phyloP scores from a whole-genome alignment of 1,140 invertebrate genomes.

The Diachasma alloeum region DNA sequence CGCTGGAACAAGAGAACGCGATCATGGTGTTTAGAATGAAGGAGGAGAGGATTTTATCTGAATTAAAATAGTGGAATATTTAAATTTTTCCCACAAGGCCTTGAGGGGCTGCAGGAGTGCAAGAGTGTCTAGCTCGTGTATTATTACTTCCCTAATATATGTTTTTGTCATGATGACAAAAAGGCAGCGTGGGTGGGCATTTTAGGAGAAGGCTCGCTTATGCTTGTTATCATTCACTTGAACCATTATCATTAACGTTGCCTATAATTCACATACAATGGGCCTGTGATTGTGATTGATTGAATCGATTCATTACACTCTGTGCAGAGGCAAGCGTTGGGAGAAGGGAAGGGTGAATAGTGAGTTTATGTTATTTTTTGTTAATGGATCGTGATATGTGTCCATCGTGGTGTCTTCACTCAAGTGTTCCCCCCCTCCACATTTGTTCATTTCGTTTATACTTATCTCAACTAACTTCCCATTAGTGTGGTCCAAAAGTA shows the following conservation, averaged over 20 bases:
- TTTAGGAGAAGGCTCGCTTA: neutral
- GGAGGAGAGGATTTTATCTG: neutral
- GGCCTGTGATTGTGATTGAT: constrained; percentile 49
- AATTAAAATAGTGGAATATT: neutral
- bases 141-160: neutral
- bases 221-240: neutral
- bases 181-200: constrained; percentile 24
- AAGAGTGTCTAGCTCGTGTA: neutral
- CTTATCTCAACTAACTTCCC: neutral
- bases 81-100: neutral
- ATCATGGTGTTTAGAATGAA: no score
- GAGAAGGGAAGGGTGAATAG: neutral
- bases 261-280: constrained; percentile 25
- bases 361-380: neutral
- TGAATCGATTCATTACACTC: constrained; percentile 42
- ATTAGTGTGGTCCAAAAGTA: neutral
- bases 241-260: neutral
- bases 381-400: constrained; percentile 5
- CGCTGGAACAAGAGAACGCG: no score
- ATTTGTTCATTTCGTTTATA: neutral
- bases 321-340: constrained; percentile 34
- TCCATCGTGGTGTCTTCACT: neutral
- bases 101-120: neutral
- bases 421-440: neutral
- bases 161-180: constrained; percentile 8